phyloP scores from a whole-genome alignment of 2,113 vertebrate genomes.

The Tragelaphus strepsiceros region DNA sequence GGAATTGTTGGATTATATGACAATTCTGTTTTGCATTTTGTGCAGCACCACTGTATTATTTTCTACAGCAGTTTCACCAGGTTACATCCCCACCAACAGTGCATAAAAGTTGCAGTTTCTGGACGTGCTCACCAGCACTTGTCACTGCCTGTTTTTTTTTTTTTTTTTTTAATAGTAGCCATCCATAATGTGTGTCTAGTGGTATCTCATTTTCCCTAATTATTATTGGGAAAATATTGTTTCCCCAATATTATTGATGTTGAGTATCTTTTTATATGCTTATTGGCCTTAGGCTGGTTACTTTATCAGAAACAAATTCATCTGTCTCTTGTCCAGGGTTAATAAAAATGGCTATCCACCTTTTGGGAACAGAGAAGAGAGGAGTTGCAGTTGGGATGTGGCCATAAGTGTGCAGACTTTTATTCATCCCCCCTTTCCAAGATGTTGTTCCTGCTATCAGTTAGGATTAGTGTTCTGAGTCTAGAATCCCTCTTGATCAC shows the following conservation, averaged over 20 bases:
- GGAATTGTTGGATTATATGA: background rate
- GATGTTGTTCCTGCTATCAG: background rate
- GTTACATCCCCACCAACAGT: background rate
- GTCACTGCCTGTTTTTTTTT: background rate
- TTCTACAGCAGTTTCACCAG: background rate
- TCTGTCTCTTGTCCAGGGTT: background rate
- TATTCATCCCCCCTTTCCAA: background rate
- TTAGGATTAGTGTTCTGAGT: background rate
- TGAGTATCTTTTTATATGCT: background rate
- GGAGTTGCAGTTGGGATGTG: background rate
- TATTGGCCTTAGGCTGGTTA: background rate
- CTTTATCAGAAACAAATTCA: background rate
- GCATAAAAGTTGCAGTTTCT: background rate
- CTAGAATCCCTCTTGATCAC: background rate
- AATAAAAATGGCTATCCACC: background rate
- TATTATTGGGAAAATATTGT: no score
- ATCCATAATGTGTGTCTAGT: background rate
- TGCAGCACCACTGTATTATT: background rate
- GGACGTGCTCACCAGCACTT: background rate
- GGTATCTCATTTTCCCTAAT: background rate
- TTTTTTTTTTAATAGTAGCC: background rate
- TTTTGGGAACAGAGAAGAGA: background rate
- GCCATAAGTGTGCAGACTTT: background rate
- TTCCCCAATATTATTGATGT: background rate
- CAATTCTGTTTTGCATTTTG: background rate